Conservation (phyloP, 1,140 invertebrate species). For the Drosophila tani region DNA sequence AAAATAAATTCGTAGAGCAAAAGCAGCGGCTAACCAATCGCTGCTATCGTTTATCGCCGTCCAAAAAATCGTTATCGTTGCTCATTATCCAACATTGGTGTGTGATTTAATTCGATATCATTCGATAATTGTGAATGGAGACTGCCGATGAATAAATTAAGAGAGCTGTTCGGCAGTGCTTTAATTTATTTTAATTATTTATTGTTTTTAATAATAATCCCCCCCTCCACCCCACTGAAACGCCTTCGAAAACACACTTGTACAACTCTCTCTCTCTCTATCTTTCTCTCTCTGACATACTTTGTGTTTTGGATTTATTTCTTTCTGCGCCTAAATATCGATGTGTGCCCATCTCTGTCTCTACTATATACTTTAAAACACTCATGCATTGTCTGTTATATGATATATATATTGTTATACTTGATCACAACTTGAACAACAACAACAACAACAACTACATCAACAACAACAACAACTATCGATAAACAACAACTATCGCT, state of each 20-base stretch:
- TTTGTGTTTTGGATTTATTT: constrained; percentile 33
- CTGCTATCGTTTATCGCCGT: constrained; percentile 21
- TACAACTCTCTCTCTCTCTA: constrained; percentile 34
- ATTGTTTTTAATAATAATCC: constrained; percentile 16
- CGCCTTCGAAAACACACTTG: constrained; percentile 32
- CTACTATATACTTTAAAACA: constrained; percentile 60
- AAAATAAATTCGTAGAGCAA: neutral
- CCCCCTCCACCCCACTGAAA: neutral
- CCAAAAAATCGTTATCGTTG: constrained; percentile 34
- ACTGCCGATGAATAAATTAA: neutral
- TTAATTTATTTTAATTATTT: constrained; percentile 6
- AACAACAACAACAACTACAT: constrained; percentile 45
- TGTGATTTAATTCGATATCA: constrained; percentile 38
- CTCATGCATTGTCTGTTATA: constrained; percentile 75
- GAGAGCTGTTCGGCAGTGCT: neutral
- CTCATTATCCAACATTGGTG: constrained; percentile 30
- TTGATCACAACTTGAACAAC: constrained; percentile 71
- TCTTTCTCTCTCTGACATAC: constrained; percentile 34
- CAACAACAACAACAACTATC: constrained; percentile 45
- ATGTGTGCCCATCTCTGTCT: constrained; percentile 46
- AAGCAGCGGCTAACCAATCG: neutral
- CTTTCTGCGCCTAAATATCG: constrained; percentile 38
- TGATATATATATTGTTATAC: constrained; percentile 58
- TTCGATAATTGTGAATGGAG: neutral
- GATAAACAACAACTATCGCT: constrained; percentile 37